These are phyloP conservation scores for Sinopyrophorus schimmeli DNA, from an alignment of 2,888 invertebrate species.

Conservation along the genomic window DNA sequence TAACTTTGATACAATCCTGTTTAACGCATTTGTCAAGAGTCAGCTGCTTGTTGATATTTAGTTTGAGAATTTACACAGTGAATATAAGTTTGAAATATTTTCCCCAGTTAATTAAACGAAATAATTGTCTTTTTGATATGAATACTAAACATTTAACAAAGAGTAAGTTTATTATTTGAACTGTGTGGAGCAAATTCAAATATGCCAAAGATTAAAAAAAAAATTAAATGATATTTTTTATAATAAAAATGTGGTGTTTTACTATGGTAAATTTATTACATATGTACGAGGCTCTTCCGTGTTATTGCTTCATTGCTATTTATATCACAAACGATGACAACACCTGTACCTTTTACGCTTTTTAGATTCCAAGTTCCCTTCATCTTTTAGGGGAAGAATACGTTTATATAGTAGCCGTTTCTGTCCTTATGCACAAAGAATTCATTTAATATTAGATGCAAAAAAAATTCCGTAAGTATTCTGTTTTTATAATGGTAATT, in stretches of 20 bases:
- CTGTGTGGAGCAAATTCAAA: too few species aligned
- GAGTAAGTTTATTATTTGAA: slow-evolving; percentile 35
- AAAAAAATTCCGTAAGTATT: slow-evolving; percentile 69
- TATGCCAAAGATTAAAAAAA: too few species aligned
- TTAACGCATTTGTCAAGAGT: slow-evolving; percentile 6
- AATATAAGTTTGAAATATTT: too few species aligned
- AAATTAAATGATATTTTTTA: too few species aligned
- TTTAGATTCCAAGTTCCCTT: slow-evolving; percentile 68
- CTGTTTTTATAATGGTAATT: slow-evolving; percentile 10
- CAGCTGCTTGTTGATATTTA: slow-evolving; percentile 9
- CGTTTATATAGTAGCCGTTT: slow-evolving; percentile 83
- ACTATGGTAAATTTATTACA: too few species aligned
- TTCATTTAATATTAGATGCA: slow-evolving; percentile 74
- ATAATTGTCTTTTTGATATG: too few species aligned
- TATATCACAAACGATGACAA: too few species aligned
- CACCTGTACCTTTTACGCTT: too few species aligned
- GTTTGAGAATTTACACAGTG: slow-evolving; percentile 7
- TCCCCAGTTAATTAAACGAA: too few species aligned
- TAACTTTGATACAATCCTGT: too few species aligned
- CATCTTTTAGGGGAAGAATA: slow-evolving; percentile 62
- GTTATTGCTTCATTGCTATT: not conserved
- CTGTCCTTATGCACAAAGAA: slow-evolving; percentile 81
- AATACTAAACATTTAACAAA: slow-evolving; percentile 40
- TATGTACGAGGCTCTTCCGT: too few species aligned
- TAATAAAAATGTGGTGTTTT: too few species aligned